Percentiles rank a stretch among this genome's conserved stretches.
Evolutionary conservation across 2,797 vertebrate species (phyloP).

Genomic region (Aeoliscus strigatus): DNA sequence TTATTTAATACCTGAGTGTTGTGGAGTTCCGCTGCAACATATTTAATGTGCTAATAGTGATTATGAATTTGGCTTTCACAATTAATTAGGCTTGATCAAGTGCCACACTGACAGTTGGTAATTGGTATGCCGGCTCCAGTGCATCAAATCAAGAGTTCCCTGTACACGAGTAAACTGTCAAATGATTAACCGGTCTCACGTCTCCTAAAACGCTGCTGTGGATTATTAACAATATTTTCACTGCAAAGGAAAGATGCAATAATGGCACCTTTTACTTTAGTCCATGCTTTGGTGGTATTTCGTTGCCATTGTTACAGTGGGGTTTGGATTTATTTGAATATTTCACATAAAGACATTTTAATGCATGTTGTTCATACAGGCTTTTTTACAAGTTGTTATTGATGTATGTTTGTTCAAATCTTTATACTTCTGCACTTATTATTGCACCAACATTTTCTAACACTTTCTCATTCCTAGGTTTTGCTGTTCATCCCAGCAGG

Average conservation of each 20-base stretch:
- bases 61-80: constrained; percentile 33
- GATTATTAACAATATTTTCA: constrained; percentile 25
- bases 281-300: neutral
- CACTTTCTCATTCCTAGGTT: too few relatives aligned
- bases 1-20: neutral
- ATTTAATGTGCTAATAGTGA: constrained; percentile 40
- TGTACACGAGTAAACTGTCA: constrained; percentile 23
- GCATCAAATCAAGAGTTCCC: constrained; percentile 40
- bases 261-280: constrained; percentile 6
- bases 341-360: too few relatives aligned
- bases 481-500: too few relatives aligned
- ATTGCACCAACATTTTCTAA: too few relatives aligned
- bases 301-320: neutral
- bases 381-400: too few relatives aligned
- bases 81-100: constrained; percentile 42
- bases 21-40: neutral
- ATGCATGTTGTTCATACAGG: too few relatives aligned
- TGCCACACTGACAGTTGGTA: constrained; percentile 39
- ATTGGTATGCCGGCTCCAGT: constrained; percentile 16
- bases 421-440: too few relatives aligned
- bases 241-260: too few relatives aligned
- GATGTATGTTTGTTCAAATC: too few relatives aligned
- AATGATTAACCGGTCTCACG: constrained; percentile 39
- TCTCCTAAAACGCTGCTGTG: constrained; percentile 14
- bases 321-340: too few relatives aligned